These are phyloP conservation scores for Cyanocitta stelleri DNA, from an alignment of 2,113 vertebrate genomes.

Conservation along the genomic window DNA sequence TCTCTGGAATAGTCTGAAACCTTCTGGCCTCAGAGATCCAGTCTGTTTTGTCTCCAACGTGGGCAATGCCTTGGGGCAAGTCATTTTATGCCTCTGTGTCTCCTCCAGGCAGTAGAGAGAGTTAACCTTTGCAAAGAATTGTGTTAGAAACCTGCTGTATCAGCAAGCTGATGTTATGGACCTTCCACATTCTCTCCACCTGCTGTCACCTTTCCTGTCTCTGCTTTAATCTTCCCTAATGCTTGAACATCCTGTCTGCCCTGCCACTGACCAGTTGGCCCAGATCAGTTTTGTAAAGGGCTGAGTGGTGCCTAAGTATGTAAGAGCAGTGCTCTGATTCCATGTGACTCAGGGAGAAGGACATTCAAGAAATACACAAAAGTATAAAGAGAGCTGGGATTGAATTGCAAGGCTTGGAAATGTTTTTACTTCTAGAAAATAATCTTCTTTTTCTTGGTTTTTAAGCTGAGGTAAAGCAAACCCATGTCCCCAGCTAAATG, in stretches of 20 bases:
- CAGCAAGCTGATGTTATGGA: not conserved
- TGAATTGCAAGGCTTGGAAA: not conserved
- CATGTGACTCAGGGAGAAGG: not conserved
- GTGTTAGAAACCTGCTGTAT: not conserved
- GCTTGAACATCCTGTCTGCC: not conserved
- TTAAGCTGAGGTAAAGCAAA: not conserved
- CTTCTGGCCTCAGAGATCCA: not conserved
- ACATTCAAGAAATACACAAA: not conserved
- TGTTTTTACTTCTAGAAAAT: not conserved
- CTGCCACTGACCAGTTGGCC: not conserved
- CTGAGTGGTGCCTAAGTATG: not conserved
- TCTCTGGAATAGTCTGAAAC: not conserved
- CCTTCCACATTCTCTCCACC: not conserved
- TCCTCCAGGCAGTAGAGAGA: not conserved
- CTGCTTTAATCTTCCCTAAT: not conserved
- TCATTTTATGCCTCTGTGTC: not conserved
- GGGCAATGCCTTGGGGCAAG: not conserved
- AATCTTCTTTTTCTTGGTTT: not conserved
- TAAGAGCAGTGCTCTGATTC: not conserved
- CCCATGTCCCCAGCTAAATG: not conserved
- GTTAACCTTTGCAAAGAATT: not conserved
- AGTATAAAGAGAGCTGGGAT: not conserved
- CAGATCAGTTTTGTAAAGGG: not conserved
- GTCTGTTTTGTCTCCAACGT: not conserved
- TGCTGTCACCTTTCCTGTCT: not conserved